Evolutionary conservation across 2,113 vertebrate species (phyloP).

Genomic region (Neodon shergylaensis): DNA sequence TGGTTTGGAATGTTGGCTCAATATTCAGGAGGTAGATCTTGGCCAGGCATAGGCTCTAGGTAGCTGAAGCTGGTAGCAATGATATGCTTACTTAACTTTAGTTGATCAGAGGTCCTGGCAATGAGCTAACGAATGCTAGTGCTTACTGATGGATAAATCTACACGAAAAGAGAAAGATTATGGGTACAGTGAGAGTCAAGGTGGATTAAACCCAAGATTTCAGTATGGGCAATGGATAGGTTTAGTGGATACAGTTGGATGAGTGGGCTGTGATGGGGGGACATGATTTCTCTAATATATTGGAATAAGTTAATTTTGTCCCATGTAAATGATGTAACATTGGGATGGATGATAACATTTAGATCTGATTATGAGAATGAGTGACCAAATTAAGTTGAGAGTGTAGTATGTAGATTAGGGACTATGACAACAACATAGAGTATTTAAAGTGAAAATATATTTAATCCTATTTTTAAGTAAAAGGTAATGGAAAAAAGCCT

Average conservation of each 20-base stretch:
- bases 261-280: neutral
- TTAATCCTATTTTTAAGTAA: neutral
- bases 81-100: neutral
- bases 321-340: neutral
- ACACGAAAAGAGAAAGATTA: neutral
- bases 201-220: neutral
- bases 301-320: neutral
- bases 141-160: neutral
- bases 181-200: neutral
- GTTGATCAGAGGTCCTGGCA: neutral
- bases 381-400: neutral
- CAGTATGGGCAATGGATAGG: neutral
- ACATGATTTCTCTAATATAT: neutral
- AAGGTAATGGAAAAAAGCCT: neutral
- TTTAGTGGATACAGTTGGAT: neutral
- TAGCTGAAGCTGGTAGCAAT: neutral
- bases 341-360: neutral
- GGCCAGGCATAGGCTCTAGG: neutral
- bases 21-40: neutral
- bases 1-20: neutral
- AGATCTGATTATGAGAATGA: neutral
- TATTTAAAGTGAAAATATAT: constrained; percentile 29
- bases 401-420: neutral
- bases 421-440: neutral
- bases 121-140: neutral